Conservation (phyloP, 2,888 invertebrate species). For the Lepidonotus clava region DNA sequence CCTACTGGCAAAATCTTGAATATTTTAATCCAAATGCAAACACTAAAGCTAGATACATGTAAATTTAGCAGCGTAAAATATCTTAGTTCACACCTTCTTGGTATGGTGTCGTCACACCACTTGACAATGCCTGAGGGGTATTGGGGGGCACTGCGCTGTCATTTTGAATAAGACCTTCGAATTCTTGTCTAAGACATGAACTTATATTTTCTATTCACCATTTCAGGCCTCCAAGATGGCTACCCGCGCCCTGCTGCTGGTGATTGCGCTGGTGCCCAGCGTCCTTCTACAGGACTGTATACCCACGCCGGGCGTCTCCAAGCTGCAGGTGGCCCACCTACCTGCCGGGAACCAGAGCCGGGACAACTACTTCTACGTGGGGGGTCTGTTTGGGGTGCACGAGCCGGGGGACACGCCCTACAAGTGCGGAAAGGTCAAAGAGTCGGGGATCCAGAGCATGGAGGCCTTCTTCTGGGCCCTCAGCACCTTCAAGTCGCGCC, state of each 20-base stretch:
- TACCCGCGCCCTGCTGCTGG: background rate
- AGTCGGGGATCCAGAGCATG: constrained; percentile 74
- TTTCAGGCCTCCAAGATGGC: background rate
- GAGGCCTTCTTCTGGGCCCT: constrained; percentile 80
- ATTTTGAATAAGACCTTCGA: too few relatives aligned
- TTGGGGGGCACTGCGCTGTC: too few relatives aligned
- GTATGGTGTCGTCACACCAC: too few relatives aligned
- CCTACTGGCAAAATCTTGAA: too few relatives aligned
- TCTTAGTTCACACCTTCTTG: too few relatives aligned
- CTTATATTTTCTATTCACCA: too few relatives aligned
- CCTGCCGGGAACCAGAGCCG: background rate
- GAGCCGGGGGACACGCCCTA: constrained; percentile 65
- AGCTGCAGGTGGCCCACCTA: background rate
- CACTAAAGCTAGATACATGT: too few relatives aligned
- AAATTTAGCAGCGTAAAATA: too few relatives aligned
- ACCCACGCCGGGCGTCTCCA: background rate
- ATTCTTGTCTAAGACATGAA: too few relatives aligned
- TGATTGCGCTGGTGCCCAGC: background rate
- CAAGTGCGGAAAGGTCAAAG: constrained; percentile 67
- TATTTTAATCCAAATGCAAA: too few relatives aligned
- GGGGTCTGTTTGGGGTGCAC: constrained; percentile 73
- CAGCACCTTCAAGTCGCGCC: constrained; percentile 62
- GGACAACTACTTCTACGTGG: constrained; percentile 70
- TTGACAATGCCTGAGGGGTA: too few relatives aligned
- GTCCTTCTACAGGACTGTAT: constrained; percentile 1